A percentile compares a stretch with the other conserved stretches of the same genome.
These are phyloP conservation scores for Gambusia holbrooki DNA, from an alignment of 2,113 vertebrate species.

Conservation along the genomic window DNA sequence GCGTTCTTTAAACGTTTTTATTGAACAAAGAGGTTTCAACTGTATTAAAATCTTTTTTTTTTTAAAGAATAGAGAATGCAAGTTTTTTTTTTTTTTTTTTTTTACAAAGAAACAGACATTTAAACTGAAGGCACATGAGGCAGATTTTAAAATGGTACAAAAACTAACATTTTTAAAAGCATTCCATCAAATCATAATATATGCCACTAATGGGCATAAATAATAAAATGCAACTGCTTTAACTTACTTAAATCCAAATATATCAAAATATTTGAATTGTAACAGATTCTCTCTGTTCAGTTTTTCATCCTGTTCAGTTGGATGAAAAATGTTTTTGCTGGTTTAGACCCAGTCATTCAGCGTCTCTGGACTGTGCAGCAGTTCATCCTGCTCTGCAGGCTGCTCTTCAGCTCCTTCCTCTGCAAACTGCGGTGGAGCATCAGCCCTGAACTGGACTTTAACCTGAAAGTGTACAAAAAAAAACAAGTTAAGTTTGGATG, in stretches of 20 bases:
- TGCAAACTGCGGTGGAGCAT: not conserved
- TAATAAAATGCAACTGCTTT: not conserved
- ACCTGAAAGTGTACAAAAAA: conserved; percentile 45
- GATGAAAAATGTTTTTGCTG: not conserved
- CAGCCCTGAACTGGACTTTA: conserved; percentile 27
- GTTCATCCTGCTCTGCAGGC: conserved; percentile 66
- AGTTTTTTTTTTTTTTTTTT: not conserved
- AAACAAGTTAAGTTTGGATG: not conserved
- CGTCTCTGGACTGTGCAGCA: conserved; percentile 43
- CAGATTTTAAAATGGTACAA: conserved; percentile 7
- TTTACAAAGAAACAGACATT: not conserved
- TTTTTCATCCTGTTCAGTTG: not conserved
- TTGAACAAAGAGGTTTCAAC: conserved; percentile 1
- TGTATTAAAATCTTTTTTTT: conserved; percentile 5
- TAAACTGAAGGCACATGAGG: not conserved
- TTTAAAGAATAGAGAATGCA: not conserved
- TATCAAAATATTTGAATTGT: conserved; percentile 3
- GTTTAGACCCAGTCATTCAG: conserved; percentile 67
- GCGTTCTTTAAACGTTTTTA: not conserved
- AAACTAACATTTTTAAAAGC: not conserved
- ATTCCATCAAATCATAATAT: not conserved
- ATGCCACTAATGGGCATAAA: conserved; percentile 1
- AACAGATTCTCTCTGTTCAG: not conserved
- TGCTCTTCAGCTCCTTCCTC: conserved; percentile 3
- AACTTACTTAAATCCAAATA: not conserved